Evolutionary conservation across 2,113 vertebrate genomes (phyloP).

Genomic region (Tenebrosternarchus preto): DNA sequence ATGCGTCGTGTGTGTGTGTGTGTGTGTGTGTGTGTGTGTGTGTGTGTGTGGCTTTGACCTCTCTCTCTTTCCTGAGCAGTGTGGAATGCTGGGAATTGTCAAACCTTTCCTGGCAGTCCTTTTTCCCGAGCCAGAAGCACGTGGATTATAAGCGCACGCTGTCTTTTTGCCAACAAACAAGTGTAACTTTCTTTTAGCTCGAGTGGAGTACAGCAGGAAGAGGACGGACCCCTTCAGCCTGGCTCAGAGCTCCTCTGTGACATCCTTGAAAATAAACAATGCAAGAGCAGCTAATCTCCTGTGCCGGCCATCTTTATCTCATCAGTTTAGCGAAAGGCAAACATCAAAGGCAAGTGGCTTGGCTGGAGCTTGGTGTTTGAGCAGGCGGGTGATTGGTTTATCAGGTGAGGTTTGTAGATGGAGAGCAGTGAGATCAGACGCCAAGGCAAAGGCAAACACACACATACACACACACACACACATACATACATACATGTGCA

Average conservation of each 20-base stretch:
- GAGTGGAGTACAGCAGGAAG: neutral
- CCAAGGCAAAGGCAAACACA: neutral
- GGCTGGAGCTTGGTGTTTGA: constrained; percentile 64
- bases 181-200: constrained; percentile 29
- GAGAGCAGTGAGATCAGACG: constrained; percentile 20
- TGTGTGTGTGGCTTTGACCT: neutral
- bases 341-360: constrained; percentile 66
- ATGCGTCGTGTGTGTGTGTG: neutral
- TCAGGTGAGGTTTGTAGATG: constrained; percentile 73
- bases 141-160: constrained; percentile 7
- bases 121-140: constrained; percentile 35
- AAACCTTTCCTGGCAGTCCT: neutral
- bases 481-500: neutral
- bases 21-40: no score
- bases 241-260: constrained; percentile 40
- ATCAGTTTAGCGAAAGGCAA: constrained; percentile 67
- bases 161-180: constrained; percentile 34
- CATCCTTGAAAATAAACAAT: constrained; percentile 64
- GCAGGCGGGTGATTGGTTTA: constrained; percentile 70
- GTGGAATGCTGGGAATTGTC: constrained; percentile 30
- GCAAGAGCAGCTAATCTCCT: constrained; percentile 54
- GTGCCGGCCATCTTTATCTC: constrained; percentile 61
- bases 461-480: neutral
- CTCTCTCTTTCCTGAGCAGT: neutral
- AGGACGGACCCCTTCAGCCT: constrained; percentile 36